These are phyloP conservation scores for Pteromalus puparum DNA, from an alignment of 1,140 invertebrate species.

Conservation along the genomic window DNA sequence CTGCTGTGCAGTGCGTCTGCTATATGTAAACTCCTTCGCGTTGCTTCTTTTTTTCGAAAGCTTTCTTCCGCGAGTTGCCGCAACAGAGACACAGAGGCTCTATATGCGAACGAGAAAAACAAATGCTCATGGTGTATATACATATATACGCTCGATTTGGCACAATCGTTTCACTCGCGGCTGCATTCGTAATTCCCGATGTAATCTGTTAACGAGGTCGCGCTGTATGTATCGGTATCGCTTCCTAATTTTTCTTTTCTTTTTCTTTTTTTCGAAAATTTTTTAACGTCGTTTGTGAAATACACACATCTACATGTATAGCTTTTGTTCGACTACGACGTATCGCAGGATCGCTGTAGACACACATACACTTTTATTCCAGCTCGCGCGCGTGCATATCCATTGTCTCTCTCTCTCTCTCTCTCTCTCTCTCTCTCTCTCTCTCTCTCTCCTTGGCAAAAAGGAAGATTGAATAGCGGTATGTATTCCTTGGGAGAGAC, in stretches of 20 bases:
- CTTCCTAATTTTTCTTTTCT: not conserved
- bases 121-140: too few relatives aligned
- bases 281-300: not conserved
- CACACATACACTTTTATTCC: not conserved
- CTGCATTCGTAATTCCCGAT: not conserved
- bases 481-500: not conserved
- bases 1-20: not conserved
- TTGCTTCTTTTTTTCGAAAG: not conserved
- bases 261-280: not conserved
- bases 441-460: not conserved
- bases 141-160: not conserved
- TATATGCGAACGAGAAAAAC: too few relatives aligned
- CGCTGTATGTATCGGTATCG: too few relatives aligned
- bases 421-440: not conserved
- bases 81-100: not conserved
- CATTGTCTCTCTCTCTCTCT: not conserved
- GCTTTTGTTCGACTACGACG: too few relatives aligned
- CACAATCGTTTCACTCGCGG: not conserved
- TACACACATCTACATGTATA: not conserved
- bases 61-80: not conserved
- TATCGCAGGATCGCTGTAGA: not conserved
- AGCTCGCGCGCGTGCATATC: not conserved
- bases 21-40: not conserved
- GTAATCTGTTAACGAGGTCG: not conserved
- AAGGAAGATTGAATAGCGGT: slow-evolving; percentile 5